Evolutionary conservation across 92 coral and sea anemone genomes (phyloP).

Genomic region (Porites evermanni): DNA sequence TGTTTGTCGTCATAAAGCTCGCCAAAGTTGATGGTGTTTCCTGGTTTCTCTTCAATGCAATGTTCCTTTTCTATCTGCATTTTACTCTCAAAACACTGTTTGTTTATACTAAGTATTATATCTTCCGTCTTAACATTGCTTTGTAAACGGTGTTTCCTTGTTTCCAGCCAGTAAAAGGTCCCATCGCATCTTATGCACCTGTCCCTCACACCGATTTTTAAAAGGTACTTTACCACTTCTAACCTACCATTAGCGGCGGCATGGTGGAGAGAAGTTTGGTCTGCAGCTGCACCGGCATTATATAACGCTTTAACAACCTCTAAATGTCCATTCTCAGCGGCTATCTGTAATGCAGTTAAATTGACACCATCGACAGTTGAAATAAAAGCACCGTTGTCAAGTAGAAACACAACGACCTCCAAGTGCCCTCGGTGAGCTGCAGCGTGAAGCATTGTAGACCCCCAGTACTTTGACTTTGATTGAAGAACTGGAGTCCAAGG

Average conservation of each 20-base stretch:
- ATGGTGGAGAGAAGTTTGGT: conserved; percentile 55
- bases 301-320: conserved; percentile 55
- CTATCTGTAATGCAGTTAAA: conserved; percentile 63
- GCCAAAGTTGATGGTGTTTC: neutral
- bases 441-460: conserved; percentile 55
- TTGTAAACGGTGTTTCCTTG: conserved; percentile 25
- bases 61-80: neutral
- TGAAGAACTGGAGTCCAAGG: conserved; percentile 24
- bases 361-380: conserved; percentile 31
- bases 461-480: conserved; percentile 50
- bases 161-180: conserved; percentile 58
- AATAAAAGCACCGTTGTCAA: conserved; percentile 41
- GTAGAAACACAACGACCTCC: conserved; percentile 55
- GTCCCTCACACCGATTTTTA: conserved; percentile 44
- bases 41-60: neutral
- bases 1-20: conserved; percentile 57
- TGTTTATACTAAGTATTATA: neutral
- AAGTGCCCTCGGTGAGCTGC: conserved; percentile 21
- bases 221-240: conserved; percentile 11
- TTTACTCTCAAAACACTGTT: no score
- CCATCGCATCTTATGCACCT: conserved; percentile 71
- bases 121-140: neutral
- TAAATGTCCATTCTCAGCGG: conserved; percentile 68
- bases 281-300: conserved; percentile 57
- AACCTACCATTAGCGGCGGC: no score